phyloP scores from a whole-genome alignment of 2,113 vertebrate species.

The Ailurus styani region DNA sequence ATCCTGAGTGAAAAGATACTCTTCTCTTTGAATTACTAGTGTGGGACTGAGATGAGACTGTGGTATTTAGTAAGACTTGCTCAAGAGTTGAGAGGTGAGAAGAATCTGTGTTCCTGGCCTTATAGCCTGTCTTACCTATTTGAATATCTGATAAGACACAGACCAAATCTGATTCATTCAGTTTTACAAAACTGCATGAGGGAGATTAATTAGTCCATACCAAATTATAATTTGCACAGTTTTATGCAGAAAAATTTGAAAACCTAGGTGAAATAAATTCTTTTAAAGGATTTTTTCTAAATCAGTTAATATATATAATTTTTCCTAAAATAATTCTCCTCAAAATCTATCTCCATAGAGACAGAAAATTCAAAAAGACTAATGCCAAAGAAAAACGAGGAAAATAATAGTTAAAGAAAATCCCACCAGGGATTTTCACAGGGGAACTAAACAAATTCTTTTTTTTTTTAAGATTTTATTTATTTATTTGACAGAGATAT shows the following conservation, averaged over 20 bases:
- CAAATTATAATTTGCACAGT: not conserved
- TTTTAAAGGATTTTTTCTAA: not conserved
- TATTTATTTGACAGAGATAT: too few relatives aligned
- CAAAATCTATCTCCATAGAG: not conserved
- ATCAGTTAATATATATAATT: not conserved
- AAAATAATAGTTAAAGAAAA: not conserved
- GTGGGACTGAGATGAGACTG: too few relatives aligned
- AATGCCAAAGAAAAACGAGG: not conserved
- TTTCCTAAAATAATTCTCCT: not conserved
- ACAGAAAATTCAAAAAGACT: not conserved
- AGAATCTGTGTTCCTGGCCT: not conserved
- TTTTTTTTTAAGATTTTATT: too few relatives aligned
- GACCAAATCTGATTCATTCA: not conserved
- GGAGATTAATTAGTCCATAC: not conserved
- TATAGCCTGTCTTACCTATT: not conserved
- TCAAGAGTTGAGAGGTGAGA: not conserved
- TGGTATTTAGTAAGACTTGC: not conserved
- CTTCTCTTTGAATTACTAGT: not conserved
- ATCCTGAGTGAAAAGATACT: not conserved
- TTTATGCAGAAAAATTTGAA: not conserved
- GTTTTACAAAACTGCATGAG: not conserved
- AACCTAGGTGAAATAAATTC: not conserved
- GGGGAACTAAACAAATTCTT: too few relatives aligned
- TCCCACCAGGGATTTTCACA: not conserved
- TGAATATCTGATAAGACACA: not conserved